These are phyloP conservation scores for Tympanuchus pallidicinctus DNA, from an alignment of 2,113 vertebrate species.

Conservation along the genomic window DNA sequence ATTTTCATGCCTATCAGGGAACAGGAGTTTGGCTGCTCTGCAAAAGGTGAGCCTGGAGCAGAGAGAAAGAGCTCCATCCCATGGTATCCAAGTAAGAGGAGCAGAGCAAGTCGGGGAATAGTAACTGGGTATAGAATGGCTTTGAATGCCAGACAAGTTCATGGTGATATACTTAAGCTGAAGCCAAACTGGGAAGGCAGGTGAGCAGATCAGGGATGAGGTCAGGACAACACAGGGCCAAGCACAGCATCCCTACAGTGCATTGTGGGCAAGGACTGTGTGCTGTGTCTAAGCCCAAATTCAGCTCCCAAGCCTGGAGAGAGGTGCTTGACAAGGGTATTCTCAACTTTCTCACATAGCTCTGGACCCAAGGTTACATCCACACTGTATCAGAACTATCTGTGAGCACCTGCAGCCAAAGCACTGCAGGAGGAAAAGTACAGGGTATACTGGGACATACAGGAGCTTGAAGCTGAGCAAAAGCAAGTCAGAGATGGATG, in stretches of 20 bases:
- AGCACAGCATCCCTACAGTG: neutral
- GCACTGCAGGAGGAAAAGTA: neutral
- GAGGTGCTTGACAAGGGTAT: rapidly evolving
- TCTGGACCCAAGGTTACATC: neutral
- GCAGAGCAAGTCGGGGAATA: neutral
- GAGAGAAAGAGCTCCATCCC: neutral
- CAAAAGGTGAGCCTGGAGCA: rapidly evolving
- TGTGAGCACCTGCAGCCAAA: neutral
- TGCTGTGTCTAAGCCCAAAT: neutral
- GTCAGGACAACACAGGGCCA: no score
- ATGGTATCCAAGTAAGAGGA: neutral
- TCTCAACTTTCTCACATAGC: neutral
- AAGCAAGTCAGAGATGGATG: neutral
- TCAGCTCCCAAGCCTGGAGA: neutral
- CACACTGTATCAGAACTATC: neutral
- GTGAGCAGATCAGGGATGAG: neutral
- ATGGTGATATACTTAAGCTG: neutral
- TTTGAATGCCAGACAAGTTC: neutral
- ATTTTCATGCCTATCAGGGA: neutral
- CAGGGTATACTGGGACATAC: neutral
- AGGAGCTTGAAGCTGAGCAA: neutral
- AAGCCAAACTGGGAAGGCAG: neutral
- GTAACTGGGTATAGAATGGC: neutral
- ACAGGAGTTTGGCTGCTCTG: neutral
- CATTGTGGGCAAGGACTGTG: neutral